A percentile compares a stretch with the other conserved stretches of the same genome.
phyloP scores from a whole-genome alignment of 2,113 vertebrate genomes.

The Paramisgurnus dabryanus region DNA sequence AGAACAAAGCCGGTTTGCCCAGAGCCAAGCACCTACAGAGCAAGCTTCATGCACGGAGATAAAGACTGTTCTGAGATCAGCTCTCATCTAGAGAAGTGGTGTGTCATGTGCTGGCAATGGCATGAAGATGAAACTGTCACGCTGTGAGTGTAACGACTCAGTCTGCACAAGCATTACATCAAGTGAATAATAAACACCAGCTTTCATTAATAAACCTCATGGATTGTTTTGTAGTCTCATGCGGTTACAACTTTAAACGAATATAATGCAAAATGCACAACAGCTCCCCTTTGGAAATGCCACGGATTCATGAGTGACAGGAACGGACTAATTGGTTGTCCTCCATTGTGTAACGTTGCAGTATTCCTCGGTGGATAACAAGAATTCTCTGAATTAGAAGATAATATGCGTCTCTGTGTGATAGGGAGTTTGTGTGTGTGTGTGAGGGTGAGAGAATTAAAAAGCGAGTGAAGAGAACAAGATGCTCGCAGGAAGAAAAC shows the following conservation, averaged over 20 bases:
- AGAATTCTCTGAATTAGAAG: not conserved
- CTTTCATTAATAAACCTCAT: not conserved
- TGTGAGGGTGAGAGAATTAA: not conserved
- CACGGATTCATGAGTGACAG: slow-evolving; percentile 13
- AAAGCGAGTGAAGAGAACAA: not conserved
- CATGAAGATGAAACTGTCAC: slow-evolving; percentile 28
- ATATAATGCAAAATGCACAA: slow-evolving; percentile 7
- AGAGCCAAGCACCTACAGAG: not conserved
- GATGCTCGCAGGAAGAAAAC: not conserved
- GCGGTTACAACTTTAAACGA: not conserved
- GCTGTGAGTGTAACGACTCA: not conserved
- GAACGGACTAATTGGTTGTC: slow-evolving; percentile 9
- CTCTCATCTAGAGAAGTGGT: not conserved
- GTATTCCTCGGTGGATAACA: not conserved
- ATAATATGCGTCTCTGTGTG: not conserved
- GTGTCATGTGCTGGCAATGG: not conserved
- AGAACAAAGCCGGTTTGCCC: not conserved
- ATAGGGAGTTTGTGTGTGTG: not conserved
- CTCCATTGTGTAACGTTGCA: not conserved
- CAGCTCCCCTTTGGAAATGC: not conserved
- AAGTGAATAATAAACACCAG: not conserved
- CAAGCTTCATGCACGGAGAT: not conserved
- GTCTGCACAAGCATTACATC: slow-evolving; percentile 8
- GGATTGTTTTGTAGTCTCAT: not conserved
- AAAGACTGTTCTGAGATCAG: slow-evolving; percentile 8